Evolutionary conservation across 2,113 vertebrate genomes (phyloP).

Genomic region (Notiomystis cincta): DNA sequence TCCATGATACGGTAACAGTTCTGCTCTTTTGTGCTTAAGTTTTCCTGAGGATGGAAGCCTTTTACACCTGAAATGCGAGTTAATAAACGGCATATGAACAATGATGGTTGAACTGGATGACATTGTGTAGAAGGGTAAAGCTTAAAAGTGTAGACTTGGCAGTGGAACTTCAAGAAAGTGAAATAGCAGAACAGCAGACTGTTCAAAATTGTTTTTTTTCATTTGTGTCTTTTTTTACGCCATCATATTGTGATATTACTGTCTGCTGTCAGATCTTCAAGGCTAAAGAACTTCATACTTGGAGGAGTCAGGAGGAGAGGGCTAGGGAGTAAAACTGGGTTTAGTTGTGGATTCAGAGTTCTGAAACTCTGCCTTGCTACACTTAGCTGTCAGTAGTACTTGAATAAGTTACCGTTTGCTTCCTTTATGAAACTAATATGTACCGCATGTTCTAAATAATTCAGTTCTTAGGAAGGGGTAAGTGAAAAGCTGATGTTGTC

Average conservation of each 20-base stretch:
- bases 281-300: not conserved
- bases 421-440: not conserved
- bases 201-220: not conserved
- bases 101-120: accelerated
- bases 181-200: not conserved
- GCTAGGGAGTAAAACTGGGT: not conserved
- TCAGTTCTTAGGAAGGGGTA: not conserved
- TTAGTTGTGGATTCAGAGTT: not conserved
- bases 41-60: not conserved
- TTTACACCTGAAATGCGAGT: not conserved
- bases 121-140: not conserved
- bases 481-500: not conserved
- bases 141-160: not conserved
- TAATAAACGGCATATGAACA: not conserved
- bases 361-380: not conserved
- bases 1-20: not conserved
- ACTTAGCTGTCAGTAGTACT: not conserved
- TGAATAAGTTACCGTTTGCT: not conserved
- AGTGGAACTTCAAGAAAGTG: not conserved
- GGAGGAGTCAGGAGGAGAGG: not conserved
- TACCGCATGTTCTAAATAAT: not conserved
- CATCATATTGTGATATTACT: not conserved
- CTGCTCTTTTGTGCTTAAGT: not conserved
- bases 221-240: not conserved
- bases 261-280: not conserved